A percentile compares a stretch with the other conserved stretches of the same genome.
Evolutionary conservation across 2,113 vertebrate species (phyloP).

Genomic region (Clarias magur): DNA sequence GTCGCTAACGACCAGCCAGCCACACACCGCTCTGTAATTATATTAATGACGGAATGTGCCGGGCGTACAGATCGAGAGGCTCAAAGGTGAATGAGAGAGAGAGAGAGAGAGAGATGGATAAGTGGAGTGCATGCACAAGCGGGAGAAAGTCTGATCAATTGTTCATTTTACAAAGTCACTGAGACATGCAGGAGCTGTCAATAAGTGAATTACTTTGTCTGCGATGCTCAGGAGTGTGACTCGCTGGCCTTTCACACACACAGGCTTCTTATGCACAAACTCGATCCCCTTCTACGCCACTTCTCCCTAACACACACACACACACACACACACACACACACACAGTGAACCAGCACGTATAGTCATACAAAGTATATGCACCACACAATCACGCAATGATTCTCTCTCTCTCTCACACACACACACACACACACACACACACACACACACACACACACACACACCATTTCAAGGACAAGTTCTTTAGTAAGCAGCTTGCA

Average conservation of each 20-base stretch:
- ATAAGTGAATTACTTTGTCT: slow-evolving; percentile 84
- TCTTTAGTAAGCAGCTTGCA: slow-evolving; percentile 20
- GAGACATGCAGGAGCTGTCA: slow-evolving; percentile 84
- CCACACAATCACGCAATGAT: not conserved
- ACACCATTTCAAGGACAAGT: slow-evolving; percentile 41
- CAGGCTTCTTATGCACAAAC: slow-evolving; percentile 49
- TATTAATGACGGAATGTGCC: slow-evolving; percentile 82
- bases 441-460: slow-evolving; percentile 11
- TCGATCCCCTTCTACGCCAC: slow-evolving; percentile 44
- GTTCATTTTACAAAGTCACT: slow-evolving; percentile 90
- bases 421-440: not conserved
- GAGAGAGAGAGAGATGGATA: slow-evolving; percentile 22
- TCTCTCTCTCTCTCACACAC: not conserved
- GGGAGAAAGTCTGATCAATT: slow-evolving; percentile 81
- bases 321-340: slow-evolving; percentile 3
- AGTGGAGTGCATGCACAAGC: not conserved
- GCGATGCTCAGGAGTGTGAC: slow-evolving; percentile 73
- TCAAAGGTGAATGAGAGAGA: not conserved
- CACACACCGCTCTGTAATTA: slow-evolving; percentile 72
- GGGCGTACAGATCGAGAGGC: slow-evolving; percentile 62
- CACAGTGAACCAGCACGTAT: slow-evolving; percentile 3
- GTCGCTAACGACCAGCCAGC: slow-evolving; percentile 72
- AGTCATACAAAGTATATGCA: not conserved
- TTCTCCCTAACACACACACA: slow-evolving; percentile 32
- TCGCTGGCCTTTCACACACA: slow-evolving; percentile 62